Evolutionary conservation across 2,113 vertebrate species (phyloP).

Genomic region (Halichoeres trimaculatus): DNA sequence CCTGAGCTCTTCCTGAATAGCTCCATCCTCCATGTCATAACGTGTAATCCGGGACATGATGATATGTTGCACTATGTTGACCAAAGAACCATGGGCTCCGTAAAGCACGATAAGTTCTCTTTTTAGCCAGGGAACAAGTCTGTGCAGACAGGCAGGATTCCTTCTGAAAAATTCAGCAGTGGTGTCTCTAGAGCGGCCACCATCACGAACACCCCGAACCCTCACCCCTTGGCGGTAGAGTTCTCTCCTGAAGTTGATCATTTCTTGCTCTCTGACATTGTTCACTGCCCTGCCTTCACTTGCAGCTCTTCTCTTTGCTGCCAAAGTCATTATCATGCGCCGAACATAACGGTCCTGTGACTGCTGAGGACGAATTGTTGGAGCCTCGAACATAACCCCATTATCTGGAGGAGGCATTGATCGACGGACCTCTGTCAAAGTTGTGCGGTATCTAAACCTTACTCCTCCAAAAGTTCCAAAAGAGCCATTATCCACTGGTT

Average conservation of each 20-base stretch:
- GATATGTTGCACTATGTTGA: conserved; percentile 93
- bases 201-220: conserved; percentile 88
- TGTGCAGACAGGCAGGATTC: conserved; percentile 95
- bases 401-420: conserved; percentile 85
- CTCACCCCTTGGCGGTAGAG: conserved; percentile 90
- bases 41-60: conserved; percentile 93
- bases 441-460: conserved; percentile 92
- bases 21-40: conserved; percentile 89
- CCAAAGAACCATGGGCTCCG: conserved; percentile 89
- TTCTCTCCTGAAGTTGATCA: conserved; percentile 91
- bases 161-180: conserved; percentile 92
- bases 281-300: conserved; percentile 83
- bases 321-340: conserved; percentile 86
- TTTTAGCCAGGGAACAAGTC: conserved; percentile 93
- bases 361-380: conserved; percentile 59
- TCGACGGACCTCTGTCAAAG: conserved; percentile 84
- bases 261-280: conserved; percentile 88
- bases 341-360: conserved; percentile 81
- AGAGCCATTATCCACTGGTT: conserved; percentile 82
- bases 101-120: conserved; percentile 92
- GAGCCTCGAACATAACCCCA: conserved; percentile 87
- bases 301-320: conserved; percentile 82
- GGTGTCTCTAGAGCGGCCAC: conserved; percentile 90
- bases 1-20: conserved; percentile 89
- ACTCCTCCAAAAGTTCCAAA: conserved; percentile 86